Conservation (phyloP, 2,113 vertebrate species). For the Colistium nudipinnis region DNA sequence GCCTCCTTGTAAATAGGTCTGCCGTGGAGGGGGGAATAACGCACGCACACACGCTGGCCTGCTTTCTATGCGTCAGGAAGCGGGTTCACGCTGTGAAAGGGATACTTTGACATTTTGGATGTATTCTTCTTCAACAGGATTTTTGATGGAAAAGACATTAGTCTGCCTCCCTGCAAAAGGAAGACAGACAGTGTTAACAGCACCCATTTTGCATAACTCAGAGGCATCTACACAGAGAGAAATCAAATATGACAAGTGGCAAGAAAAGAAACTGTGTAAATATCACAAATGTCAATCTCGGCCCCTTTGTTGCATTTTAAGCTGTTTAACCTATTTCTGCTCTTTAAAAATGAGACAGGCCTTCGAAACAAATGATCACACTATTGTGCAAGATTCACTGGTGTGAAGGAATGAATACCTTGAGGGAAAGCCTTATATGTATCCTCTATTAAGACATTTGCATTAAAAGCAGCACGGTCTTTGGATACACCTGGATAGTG, state of each 20-base stretch:
- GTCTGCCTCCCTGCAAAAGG: slow-evolving; percentile 7
- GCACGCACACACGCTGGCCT: slow-evolving; percentile 20
- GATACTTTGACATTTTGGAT: slow-evolving; percentile 37
- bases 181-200: slow-evolving; percentile 37
- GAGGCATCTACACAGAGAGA: slow-evolving; percentile 16
- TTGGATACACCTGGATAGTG: background rate
- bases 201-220: background rate
- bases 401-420: background rate
- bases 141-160: slow-evolving; percentile 35
- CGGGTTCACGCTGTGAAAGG: slow-evolving; percentile 27
- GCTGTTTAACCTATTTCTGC: slow-evolving; percentile 8
- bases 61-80: slow-evolving; percentile 31
- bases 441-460: background rate
- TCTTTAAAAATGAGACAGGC: background rate
- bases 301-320: slow-evolving; percentile 25
- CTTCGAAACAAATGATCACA: background rate
- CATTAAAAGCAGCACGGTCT: background rate
- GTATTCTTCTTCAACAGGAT: background rate
- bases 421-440: background rate
- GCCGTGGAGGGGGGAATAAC: slow-evolving; percentile 23
- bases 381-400: slow-evolving; percentile 10
- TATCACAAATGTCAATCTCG: slow-evolving; percentile 20
- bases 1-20: slow-evolving; percentile 19
- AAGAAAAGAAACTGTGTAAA: slow-evolving; percentile 10
- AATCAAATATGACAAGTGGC: slow-evolving; percentile 8